Evolutionary conservation across 2,797 vertebrate species (phyloP).

Genomic region (Brachymystax lenok): DNA sequence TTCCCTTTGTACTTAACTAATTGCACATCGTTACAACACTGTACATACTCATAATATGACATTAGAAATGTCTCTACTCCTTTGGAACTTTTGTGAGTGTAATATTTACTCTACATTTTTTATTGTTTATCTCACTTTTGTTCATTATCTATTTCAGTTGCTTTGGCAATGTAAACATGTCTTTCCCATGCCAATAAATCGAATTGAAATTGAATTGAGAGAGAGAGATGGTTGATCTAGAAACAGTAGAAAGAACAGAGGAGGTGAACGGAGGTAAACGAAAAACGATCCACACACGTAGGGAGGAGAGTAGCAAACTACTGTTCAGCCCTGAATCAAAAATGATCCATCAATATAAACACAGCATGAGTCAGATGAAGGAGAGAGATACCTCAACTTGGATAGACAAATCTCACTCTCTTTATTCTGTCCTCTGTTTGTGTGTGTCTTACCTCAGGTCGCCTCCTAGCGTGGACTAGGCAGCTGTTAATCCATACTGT

Average conservation of each 20-base stretch:
- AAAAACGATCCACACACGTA: neutral
- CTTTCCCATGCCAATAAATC: too few relatives aligned
- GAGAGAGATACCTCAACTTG: neutral
- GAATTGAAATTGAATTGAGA: neutral
- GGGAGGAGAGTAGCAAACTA: neutral
- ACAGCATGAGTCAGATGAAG: neutral
- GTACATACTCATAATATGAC: too few relatives aligned
- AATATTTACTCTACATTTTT: too few relatives aligned
- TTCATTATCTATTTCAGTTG: too few relatives aligned
- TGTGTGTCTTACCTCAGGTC: conserved; percentile 51
- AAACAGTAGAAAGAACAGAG: conserved; percentile 2
- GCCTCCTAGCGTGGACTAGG: neutral
- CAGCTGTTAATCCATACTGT: neutral
- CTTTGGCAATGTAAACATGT: too few relatives aligned
- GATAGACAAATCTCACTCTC: neutral
- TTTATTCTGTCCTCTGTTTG: neutral
- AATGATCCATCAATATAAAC: neutral
- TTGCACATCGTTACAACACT: too few relatives aligned
- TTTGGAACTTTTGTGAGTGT: too few relatives aligned
- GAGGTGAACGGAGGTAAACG: conserved; percentile 3
- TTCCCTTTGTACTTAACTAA: too few relatives aligned
- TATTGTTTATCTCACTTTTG: too few relatives aligned
- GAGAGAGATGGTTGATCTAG: neutral
- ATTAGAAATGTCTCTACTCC: too few relatives aligned
- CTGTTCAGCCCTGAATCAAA: neutral